These are phyloP conservation scores for Lepidotrigona ventralis DNA, from an alignment of 1,140 invertebrate genomes.

Conservation along the genomic window DNA sequence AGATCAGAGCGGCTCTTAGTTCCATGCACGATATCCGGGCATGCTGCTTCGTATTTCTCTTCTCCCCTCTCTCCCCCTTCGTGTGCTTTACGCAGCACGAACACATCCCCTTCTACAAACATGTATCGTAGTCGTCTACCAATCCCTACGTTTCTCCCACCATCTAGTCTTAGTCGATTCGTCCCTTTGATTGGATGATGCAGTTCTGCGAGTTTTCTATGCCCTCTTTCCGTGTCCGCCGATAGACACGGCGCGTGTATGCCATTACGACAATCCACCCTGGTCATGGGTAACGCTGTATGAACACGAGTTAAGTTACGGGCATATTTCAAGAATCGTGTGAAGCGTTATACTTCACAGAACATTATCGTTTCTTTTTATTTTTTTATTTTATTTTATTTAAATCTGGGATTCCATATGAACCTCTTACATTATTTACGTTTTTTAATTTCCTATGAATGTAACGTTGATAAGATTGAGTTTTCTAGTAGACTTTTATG, in stretches of 20 bases:
- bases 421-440: not conserved
- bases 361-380: not conserved
- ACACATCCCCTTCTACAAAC: conserved; percentile 52
- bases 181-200: conserved; percentile 55
- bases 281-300: conserved; percentile 47
- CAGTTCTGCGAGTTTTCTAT: conserved; percentile 51
- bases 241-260: conserved; percentile 55
- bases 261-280: conserved; percentile 45
- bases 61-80: conserved; percentile 9
- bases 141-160: conserved; percentile 53
- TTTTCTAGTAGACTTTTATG: not conserved
- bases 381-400: conserved; percentile 13
- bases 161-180: conserved; percentile 39
- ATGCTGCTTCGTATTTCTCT: conserved; percentile 55
- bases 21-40: conserved; percentile 44
- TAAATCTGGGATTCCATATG: not conserved
- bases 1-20: conserved; percentile 1
- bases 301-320: conserved; percentile 48
- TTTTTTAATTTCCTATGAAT: not conserved
- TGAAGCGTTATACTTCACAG: not conserved
- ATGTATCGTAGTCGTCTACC: conserved; percentile 53
- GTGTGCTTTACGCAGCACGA: conserved; percentile 55
- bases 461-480: conserved; percentile 14
- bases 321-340: conserved; percentile 29
- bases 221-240: conserved; percentile 53